These are phyloP conservation scores for Pygmarrhopalites habei DNA, from an alignment of 1,140 invertebrate species.

Conservation along the genomic window DNA sequence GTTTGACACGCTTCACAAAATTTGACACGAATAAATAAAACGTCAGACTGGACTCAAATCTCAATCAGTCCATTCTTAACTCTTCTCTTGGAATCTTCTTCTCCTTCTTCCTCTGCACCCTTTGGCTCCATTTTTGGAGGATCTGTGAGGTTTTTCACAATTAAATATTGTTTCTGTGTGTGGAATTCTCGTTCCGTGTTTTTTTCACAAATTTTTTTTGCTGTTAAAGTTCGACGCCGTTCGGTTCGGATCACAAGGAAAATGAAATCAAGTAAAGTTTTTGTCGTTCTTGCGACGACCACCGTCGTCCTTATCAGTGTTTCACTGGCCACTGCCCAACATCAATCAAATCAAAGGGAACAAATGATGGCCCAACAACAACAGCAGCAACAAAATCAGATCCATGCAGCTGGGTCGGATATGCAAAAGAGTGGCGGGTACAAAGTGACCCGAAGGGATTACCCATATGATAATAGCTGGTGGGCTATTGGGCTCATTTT, in stretches of 20 bases:
- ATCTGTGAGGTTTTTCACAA: no score
- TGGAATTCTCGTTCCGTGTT: background rate
- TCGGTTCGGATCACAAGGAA: no score
- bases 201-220: background rate
- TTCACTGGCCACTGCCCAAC: background rate
- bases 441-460: conserved; percentile 3
- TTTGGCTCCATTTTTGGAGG: no score
- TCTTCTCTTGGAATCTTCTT: no score
- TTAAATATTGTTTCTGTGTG: no score
- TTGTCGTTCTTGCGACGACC: background rate
- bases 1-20: no score
- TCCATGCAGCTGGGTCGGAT: background rate
- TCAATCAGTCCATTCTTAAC: no score
- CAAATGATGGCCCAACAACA: background rate
- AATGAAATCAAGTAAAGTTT: background rate
- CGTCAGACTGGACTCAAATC: no score
- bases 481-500: conserved; percentile 5
- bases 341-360: background rate
- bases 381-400: background rate
- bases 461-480: conserved; percentile 3
- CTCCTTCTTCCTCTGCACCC: no score
- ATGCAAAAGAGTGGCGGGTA: background rate
- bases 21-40: no score
- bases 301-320: background rate
- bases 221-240: no score